Conservation (phyloP, 2,113 vertebrate genomes). For the Oryzias javanicus region DNA sequence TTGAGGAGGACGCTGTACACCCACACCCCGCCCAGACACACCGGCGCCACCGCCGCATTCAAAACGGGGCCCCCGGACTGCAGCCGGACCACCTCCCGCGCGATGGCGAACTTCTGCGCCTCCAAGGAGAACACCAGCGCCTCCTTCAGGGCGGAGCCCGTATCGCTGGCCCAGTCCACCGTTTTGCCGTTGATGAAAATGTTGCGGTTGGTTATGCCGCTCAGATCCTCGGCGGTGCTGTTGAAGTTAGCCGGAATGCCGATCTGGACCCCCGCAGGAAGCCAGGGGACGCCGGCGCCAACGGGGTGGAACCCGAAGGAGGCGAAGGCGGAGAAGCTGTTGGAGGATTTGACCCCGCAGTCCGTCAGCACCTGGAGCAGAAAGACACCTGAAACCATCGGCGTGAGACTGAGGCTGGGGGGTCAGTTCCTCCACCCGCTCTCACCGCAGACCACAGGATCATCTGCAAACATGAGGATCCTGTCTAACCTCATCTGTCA, state of each 20-base stretch:
- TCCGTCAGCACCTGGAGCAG: constrained; percentile 78
- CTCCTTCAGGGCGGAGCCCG: constrained; percentile 77
- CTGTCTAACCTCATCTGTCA: too few species aligned
- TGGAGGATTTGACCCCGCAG: constrained; percentile 52
- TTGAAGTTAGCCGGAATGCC: constrained; percentile 89
- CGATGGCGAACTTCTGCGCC: constrained; percentile 89
- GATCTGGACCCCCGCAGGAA: constrained; percentile 82
- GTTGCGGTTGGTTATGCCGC: constrained; percentile 75
- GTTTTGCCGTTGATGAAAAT: constrained; percentile 80
- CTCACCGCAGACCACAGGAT: too few species aligned
- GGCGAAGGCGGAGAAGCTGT: constrained; percentile 81
- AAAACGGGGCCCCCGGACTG: constrained; percentile 72
- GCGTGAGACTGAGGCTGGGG: too few species aligned
- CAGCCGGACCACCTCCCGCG: constrained; percentile 83
- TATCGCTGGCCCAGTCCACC: constrained; percentile 81
- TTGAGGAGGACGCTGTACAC: constrained; percentile 78
- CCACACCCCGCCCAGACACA: constrained; percentile 82
- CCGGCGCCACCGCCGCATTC: constrained; percentile 77
- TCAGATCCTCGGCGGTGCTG: constrained; percentile 63
- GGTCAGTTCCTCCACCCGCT: too few species aligned
- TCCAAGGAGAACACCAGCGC: constrained; percentile 80
- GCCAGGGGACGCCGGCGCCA: constrained; percentile 85
- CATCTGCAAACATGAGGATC: too few species aligned
- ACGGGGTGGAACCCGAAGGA: constrained; percentile 89
- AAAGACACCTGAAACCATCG: not conserved